These are phyloP conservation scores for Panulirus ornatus DNA, from an alignment of 1,140 invertebrate genomes.

Conservation along the genomic window DNA sequence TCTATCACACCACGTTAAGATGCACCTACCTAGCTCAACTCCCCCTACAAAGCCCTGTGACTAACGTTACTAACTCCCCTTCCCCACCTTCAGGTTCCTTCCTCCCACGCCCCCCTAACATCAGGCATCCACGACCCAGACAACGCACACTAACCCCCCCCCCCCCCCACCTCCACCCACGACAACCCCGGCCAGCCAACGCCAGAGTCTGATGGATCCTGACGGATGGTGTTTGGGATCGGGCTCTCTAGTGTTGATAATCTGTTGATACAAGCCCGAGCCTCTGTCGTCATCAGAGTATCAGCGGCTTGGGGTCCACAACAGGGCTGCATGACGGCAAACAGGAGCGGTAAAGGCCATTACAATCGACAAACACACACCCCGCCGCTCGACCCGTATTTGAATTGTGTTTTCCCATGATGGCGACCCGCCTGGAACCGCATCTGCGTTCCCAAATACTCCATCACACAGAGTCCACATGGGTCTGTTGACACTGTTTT, in stretches of 20 bases:
- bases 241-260: slow-evolving; percentile 11
- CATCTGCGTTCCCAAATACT: neutral
- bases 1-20: too few species aligned
- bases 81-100: too few species aligned
- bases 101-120: too few species aligned
- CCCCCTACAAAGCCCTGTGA: too few species aligned
- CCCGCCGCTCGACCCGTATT: neutral
- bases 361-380: neutral
- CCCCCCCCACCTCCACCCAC: too few species aligned
- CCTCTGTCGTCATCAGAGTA: slow-evolving; percentile 2
- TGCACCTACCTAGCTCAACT: too few species aligned
- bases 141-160: too few species aligned
- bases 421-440: neutral
- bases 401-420: neutral
- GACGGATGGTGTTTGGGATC: slow-evolving; percentile 18
- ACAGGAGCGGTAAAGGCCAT: neutral
- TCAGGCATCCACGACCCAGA: too few species aligned
- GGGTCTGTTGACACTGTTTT: neutral
- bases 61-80: too few species aligned
- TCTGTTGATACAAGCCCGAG: slow-evolving; percentile 13
- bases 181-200: neutral
- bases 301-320: neutral
- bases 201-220: neutral
- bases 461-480: neutral
- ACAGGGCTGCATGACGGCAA: neutral